Base-by-base conservation (phyloP, 2,888 invertebrate genomes). In the Limnephilus lunatus region DNA sequence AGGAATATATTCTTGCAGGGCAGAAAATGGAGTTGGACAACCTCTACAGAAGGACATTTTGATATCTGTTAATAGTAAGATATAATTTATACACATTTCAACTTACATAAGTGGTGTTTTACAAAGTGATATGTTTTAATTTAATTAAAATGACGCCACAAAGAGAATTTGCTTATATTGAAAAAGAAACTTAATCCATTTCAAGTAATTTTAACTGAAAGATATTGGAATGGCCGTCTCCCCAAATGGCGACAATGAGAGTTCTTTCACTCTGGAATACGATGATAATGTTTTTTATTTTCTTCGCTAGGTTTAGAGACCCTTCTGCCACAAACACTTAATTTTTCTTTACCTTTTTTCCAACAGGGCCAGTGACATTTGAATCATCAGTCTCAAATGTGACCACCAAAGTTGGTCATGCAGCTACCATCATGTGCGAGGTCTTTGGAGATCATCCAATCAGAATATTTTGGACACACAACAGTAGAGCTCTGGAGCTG, bases 391-490 rank as follows among this genome's bases (percentile, higher is more conserved):
- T 97, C 86, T 96, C 96, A 35, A 98, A 98, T 94, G 97, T 98
- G 92, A 98, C 98, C 53, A 98, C 98, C 30, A 97, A 97, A 85
- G 97, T 98, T 9, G 98, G 98, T 7, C 97, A 97, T 94, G 96
- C 98, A 0, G 97, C 97, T 15, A 96, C 96, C 1, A 95, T 98
- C 92, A 97, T 97, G 92, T 98, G 98, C 94, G 97, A 97, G 92
- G 98, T 98, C 0, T 96, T 97, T 90, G 98, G 98, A 0, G 98
- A 98, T 94, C 97, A 97, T 93, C 98, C 98, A 0, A 97, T 98
- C 94, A 97, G 97, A 94, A 97, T 98, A 35, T 96, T 96, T 3
- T 98, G 98, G 98, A 97, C 96, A 15, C 97, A 97, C 94, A 97
- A 98, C 94, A 90, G 90, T 35, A 88, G 91, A 90, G 25, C 90